These are phyloP conservation scores for Macropodus opercularis DNA, from an alignment of 2,797 vertebrate species.

Conservation along the genomic window DNA sequence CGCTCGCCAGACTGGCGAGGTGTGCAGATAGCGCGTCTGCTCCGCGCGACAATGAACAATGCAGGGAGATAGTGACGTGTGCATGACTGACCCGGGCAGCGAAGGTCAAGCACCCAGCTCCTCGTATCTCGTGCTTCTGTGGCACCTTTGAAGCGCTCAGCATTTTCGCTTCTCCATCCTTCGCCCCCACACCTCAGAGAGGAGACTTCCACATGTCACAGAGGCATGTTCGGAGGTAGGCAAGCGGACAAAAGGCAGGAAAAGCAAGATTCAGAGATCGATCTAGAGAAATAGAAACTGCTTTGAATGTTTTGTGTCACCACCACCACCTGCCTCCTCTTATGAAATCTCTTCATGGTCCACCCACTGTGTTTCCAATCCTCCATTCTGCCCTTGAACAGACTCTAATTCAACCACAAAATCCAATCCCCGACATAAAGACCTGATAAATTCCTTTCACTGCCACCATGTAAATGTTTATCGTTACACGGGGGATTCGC, in stretches of 20 bases:
- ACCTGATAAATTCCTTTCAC: conserved; percentile 67
- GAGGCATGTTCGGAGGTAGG: conserved; percentile 43
- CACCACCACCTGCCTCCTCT: conserved; percentile 78
- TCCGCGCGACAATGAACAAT: conserved; percentile 45
- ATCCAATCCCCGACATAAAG: conserved; percentile 71
- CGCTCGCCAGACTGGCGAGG: conserved; percentile 22
- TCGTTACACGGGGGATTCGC: conserved; percentile 65
- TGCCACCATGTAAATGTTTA: conserved; percentile 71
- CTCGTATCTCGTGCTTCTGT: conserved; percentile 13
- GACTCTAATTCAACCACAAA: conserved; percentile 64
- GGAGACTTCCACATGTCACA: conserved; percentile 42
- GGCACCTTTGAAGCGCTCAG: conserved; percentile 36
- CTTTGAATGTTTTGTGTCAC: conserved; percentile 78
- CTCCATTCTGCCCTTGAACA: conserved; percentile 68
- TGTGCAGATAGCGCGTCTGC: conserved; percentile 31
- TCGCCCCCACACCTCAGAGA: conserved; percentile 29
- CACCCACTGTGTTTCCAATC: conserved; percentile 73
- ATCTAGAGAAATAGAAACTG: conserved; percentile 32
- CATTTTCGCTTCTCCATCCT: conserved; percentile 8
- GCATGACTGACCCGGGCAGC: conserved; percentile 18
- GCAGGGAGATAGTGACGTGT: conserved; percentile 5
- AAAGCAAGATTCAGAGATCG: conserved; percentile 44
- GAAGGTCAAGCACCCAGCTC: conserved; percentile 32
- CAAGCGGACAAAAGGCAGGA: conserved; percentile 31
- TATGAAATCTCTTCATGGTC: conserved; percentile 76